Conservation (phyloP, 2,797 vertebrate genomes). For the Gymnothorax javanicus region DNA sequence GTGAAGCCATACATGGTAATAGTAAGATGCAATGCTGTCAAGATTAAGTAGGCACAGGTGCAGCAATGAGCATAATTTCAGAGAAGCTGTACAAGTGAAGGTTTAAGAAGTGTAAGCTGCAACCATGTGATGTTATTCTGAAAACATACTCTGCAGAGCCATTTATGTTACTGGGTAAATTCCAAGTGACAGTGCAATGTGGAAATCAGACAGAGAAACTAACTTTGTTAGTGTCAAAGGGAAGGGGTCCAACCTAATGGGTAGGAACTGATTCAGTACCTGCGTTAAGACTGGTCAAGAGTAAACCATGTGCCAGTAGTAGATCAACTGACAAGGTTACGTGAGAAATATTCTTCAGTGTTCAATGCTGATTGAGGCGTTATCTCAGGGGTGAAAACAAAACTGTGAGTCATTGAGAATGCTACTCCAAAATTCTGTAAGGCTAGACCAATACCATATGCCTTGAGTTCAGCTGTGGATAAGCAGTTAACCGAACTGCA, state of each 20-base stretch:
- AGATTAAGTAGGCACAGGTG: constrained; percentile 29
- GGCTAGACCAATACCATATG: constrained; percentile 25
- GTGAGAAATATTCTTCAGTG: constrained; percentile 12
- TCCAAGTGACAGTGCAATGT: not conserved
- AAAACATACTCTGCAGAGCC: constrained; percentile 13
- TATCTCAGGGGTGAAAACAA: not conserved
- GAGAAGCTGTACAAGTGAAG: not conserved
- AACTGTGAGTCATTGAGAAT: not conserved
- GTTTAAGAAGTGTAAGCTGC: constrained; percentile 7
- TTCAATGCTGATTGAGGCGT: constrained; percentile 18
- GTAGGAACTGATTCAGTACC: too few species aligned
- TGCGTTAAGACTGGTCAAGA: not conserved
- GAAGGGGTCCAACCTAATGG: too few species aligned
- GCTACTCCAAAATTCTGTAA: constrained; percentile 12
- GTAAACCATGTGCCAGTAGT: constrained; percentile 4
- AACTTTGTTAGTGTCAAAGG: too few species aligned
- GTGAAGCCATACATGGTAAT: constrained; percentile 14
- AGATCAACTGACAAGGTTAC: not conserved
- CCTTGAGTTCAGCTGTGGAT: constrained; percentile 17
- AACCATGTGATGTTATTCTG: not conserved
- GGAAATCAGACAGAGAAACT: not conserved
- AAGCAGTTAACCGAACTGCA: constrained; percentile 3
- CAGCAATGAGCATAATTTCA: constrained; percentile 19
- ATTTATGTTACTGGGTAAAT: not conserved
- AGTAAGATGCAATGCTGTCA: too few species aligned